These are phyloP conservation scores for Scaptomyza hsui DNA, from an alignment of 1,140 invertebrate genomes.

Conservation along the genomic window DNA sequence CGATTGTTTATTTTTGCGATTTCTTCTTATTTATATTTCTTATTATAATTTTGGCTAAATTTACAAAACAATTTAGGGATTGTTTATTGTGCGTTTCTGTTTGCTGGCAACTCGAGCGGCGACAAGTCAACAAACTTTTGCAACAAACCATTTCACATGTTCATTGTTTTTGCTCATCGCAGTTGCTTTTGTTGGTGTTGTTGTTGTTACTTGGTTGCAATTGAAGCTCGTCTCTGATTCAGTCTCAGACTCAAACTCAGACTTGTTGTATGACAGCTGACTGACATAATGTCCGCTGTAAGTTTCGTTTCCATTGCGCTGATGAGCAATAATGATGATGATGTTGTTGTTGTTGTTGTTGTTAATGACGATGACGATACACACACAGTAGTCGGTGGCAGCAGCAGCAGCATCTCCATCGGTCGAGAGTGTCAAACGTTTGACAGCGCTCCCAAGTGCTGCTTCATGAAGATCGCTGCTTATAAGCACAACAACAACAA, in stretches of 20 bases:
- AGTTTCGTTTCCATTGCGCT: conserved; percentile 44
- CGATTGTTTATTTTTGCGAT: conserved; percentile 12
- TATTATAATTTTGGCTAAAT: conserved; percentile 14
- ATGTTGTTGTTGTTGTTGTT: conserved; percentile 17
- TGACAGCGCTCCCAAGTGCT: conserved; percentile 51
- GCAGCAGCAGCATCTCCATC: too few species aligned
- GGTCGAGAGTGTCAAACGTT: conserved; percentile 59
- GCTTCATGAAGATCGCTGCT: conserved; percentile 13
- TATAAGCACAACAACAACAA: conserved; percentile 6
- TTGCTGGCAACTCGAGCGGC: conserved; percentile 56
- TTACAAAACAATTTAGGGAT: conserved; percentile 30
- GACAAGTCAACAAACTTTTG: conserved; percentile 57
- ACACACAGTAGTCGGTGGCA: conserved; percentile 7
- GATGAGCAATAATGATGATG: conserved; percentile 54
- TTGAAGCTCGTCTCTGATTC: conserved; percentile 37
- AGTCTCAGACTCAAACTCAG: conserved; percentile 26
- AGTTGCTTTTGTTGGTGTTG: conserved; percentile 6
- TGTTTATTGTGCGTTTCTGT: conserved; percentile 45
- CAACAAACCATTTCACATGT: conserved; percentile 25
- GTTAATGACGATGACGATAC: conserved; percentile 37
- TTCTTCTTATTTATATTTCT: conserved; percentile 46
- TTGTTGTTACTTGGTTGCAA: conserved; percentile 30
- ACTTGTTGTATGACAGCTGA: conserved; percentile 67
- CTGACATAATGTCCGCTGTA: conserved; percentile 73
- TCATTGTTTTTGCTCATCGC: conserved; percentile 17